Conservation (phyloP, 2,888 invertebrate genomes). For the Campopleginae sp. region DNA sequence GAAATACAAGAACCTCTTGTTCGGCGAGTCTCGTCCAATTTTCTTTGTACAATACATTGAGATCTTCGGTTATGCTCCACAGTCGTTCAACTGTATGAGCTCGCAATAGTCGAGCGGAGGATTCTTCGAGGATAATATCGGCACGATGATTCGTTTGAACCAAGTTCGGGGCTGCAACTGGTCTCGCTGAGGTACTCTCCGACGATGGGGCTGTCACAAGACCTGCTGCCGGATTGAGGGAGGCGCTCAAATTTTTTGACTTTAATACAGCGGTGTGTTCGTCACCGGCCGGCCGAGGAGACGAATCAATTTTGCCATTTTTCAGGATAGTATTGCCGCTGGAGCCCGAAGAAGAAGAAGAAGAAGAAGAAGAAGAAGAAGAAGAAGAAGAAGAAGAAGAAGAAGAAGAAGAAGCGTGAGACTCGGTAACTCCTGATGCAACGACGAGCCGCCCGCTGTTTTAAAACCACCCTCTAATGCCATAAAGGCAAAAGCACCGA, state of each 20-base stretch:
- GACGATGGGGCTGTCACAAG: constrained; percentile 87
- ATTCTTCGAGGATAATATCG: constrained; percentile 82
- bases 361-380: no score
- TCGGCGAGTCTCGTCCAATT: constrained; percentile 96
- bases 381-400: no score
- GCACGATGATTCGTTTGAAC: constrained; percentile 48
- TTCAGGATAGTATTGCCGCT: neutral
- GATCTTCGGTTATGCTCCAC: constrained; percentile 94
- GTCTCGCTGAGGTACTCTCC: constrained; percentile 84
- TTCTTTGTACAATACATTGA: constrained; percentile 95
- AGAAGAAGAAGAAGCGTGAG: no score
- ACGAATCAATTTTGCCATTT: constrained; percentile 47
- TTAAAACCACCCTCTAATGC: constrained; percentile 90
- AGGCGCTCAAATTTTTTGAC: constrained; percentile 8
- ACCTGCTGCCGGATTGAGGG: constrained; percentile 14
- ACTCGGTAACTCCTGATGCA: constrained; percentile 72
- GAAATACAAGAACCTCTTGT: constrained; percentile 94
- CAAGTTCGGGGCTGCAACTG: constrained; percentile 70
- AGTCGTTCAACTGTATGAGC: constrained; percentile 91
- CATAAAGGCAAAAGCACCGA: constrained; percentile 96
- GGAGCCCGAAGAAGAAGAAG: no score
- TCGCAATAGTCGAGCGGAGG: constrained; percentile 86
- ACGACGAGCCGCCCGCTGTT: constrained; percentile 62
- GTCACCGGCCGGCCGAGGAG: constrained; percentile 9
- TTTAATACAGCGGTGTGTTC: neutral